Base-by-base conservation (phyloP, 1,140 invertebrate species). In the Drosophila parvula region DNA sequence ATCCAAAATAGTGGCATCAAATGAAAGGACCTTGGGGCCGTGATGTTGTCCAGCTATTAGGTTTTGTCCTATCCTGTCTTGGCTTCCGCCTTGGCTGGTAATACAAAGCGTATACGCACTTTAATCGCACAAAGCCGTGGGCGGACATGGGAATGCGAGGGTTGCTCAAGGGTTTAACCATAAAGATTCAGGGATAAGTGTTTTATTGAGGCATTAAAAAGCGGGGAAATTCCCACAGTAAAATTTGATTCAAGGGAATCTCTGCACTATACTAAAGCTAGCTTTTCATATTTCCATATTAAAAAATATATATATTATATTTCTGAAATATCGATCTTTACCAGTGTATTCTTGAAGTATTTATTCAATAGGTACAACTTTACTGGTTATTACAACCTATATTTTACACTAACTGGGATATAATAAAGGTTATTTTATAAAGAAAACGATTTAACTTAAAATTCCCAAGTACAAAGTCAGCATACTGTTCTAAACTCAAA, bases 1-100 rank as follows among this genome's bases (percentile, higher is more conserved):
- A 50, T 53, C 74, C 73, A 43, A 59, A 76, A 68, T 76, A 76
- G 62, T 50, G 53, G 62, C 73, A 76, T 68, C 74, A 60, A 77
- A 60, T 77, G 73, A 68, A 77, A 77, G 74, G 74, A 77, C 74
- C 74, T 77, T 77, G 40, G 55, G 62, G 38, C 30, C 36, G 5
- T 65, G 40, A 27, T 51, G 60, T 74, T 60, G 61, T 76, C 40
- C 47, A 28, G 47, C 51, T 43, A 76, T 76, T 76, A 65, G 55
- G 71, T 58, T 38, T 8, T 60, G 56, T 47, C 32, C 57, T 47
- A 36, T 47, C 58, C 36, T 48, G 44, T 63, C 44, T 50, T 41
- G 57, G 51, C 56, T 74, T 74, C 69, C 69, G 74, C 63, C 43
- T 59, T 55, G 50, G 43, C 51, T 53, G 74, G 55, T 40, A 53